Conservation (phyloP, 2,888 invertebrate genomes). For the Lasioglossum marginatum region DNA sequence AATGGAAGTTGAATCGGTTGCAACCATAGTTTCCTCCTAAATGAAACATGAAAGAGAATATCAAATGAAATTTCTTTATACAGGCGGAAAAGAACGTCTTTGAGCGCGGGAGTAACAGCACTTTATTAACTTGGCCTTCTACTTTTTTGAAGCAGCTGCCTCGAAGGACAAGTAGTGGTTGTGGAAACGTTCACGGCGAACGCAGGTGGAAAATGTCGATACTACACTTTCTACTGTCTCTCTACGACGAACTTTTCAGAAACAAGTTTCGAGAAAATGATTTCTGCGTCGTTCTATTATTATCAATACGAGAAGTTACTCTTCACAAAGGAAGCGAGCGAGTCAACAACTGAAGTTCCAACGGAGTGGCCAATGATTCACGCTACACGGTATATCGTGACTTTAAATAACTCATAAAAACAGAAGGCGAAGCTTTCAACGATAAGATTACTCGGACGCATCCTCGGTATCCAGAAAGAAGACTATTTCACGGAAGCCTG, state of each 20-base stretch:
- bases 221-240: too few relatives aligned
- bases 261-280: neutral
- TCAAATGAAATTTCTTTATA: neutral
- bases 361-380: neutral
- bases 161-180: neutral
- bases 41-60: neutral
- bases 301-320: neutral
- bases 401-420: neutral
- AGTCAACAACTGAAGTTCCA: neutral
- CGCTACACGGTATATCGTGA: neutral
- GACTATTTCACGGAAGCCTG: neutral
- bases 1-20: neutral
- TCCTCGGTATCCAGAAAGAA: neutral
- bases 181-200: neutral
- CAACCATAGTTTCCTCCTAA: neutral
- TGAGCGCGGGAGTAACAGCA: neutral
- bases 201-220: neutral
- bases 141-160: neutral
- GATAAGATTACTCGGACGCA: slow-evolving; percentile 13
- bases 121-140: neutral
- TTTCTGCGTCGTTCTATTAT: neutral
- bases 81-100: neutral
- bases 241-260: neutral
- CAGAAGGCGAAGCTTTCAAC: neutral
- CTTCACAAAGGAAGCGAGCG: neutral